Evolutionary conservation across 2,888 invertebrate genomes (phyloP).

Genomic region (Oegoconia quadripuncta): DNA sequence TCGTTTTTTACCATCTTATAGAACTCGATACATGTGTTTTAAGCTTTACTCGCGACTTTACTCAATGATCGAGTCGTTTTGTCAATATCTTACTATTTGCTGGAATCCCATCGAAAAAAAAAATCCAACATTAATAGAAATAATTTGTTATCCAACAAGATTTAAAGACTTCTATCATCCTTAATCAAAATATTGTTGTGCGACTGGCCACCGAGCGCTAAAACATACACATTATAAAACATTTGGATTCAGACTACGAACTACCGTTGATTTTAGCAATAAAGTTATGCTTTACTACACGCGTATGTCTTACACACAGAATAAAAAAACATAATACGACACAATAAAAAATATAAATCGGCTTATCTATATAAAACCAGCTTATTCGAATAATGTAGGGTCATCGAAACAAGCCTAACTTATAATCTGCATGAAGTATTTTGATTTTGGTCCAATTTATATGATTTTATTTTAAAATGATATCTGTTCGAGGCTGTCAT

Average conservation of each 20-base stretch:
- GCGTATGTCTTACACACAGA: constrained; percentile 53
- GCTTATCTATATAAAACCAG: constrained; percentile 77
- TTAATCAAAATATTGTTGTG: constrained; percentile 43
- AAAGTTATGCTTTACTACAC: constrained; percentile 48
- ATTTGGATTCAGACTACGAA: constrained; percentile 45
- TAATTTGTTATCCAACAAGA: no score
- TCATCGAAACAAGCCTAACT: constrained; percentile 32
- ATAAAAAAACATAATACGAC: constrained; percentile 63
- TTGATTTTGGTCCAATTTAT: no score
- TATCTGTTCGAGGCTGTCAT: no score
- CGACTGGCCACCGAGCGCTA: constrained; percentile 31
- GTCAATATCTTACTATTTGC: no score
- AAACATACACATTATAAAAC: constrained; percentile 33
- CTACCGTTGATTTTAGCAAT: constrained; percentile 54
- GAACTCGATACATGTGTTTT: no score
- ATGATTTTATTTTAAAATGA: no score
- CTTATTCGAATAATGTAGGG: constrained; percentile 62
- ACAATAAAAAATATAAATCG: constrained; percentile 75
- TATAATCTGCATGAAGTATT: no score
- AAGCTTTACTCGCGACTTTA: no score
- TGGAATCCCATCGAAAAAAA: no score
- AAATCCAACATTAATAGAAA: no score
- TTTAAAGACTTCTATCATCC: constrained; percentile 1
- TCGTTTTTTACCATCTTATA: no score
- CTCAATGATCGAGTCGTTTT: no score